Base-by-base conservation (phyloP, 2,797 vertebrate species). In the Buphagus erythrorhynchus region DNA sequence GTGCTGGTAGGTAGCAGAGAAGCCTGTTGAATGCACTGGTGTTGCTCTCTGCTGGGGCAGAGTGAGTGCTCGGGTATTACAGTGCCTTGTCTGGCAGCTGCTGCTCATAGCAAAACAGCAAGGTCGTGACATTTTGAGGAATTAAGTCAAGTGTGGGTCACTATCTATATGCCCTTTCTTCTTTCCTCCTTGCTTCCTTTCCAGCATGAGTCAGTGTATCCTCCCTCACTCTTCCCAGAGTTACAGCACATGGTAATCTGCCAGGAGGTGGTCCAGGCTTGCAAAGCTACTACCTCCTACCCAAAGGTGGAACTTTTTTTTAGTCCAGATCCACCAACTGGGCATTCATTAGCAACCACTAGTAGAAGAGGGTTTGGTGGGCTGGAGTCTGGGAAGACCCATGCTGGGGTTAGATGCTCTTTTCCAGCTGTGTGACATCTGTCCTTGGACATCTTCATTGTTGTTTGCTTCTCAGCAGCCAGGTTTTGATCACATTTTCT, bases 1-100 rank as follows among this genome's bases (percentile, higher is more conserved):
- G 9, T 38, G 36, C 38, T 86, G n/a, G 38, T 84, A 36, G n/a
- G 28, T 48, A 59, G 59, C 52, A 59, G 63, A 85, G 45, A 22
- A 77, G 40, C 2, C 0, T 77, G 18, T 40, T 55, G 6, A 6
- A 40, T 2, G 2, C 31, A 76, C 15, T 1, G 2, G 7, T 35
- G 11, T 67, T 61, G 42, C 19, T 10, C 11, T 81, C 36, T 35
- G 33, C 38, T 81, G 73, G 21, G 58, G 20, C 31, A 71, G 54
- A 59, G 12, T 0, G 0, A 29, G 25, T 43, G 54, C 24, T 69
- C 0, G 0, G 11, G 48, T 80, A 16, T 58, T 68, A 35, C 25
- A n/a, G 31, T 46, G 76, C 33, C n/a, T 80, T 71, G 25, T 51
- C 71, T 58, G 35, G 19, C 28, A 67, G 33, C 63, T 90, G 49